phyloP scores from a whole-genome alignment of 1,140 invertebrate genomes.

The Neotoxoptera formosana region DNA sequence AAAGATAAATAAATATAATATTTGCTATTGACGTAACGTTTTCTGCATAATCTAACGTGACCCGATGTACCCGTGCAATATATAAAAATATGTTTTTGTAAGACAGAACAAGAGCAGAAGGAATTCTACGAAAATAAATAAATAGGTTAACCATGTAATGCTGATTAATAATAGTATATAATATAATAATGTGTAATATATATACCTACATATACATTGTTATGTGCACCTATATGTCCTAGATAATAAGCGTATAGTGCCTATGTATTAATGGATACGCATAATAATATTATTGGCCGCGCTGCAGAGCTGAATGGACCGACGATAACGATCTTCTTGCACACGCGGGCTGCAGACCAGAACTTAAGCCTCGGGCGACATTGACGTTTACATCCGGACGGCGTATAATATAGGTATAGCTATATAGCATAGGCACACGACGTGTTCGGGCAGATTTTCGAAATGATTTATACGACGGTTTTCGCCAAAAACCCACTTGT shows the following conservation, averaged over 20 bases:
- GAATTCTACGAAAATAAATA: slow-evolving; percentile 32
- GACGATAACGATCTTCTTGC: slow-evolving; percentile 16
- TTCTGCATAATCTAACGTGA: slow-evolving; percentile 25
- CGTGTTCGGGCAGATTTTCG: slow-evolving; percentile 27
- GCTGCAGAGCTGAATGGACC: not conserved
- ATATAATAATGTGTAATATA: no score
- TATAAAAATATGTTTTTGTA: not conserved
- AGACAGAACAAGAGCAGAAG: not conserved
- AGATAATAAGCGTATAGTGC: not conserved
- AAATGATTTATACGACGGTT: slow-evolving; percentile 33
- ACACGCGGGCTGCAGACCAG: not conserved
- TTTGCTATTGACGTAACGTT: slow-evolving; percentile 6
- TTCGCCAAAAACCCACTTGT: slow-evolving; percentile 21
- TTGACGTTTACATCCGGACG: slow-evolving; percentile 19
- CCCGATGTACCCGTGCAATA: not conserved
- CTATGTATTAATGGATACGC: not conserved
- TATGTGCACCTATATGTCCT: not conserved
- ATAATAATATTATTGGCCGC: not conserved
- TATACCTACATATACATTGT: not conserved
- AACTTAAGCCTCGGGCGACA: not conserved
- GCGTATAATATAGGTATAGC: not conserved
- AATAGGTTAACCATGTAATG: slow-evolving; percentile 19
- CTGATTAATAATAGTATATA: slow-evolving; percentile 30
- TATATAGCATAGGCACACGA: not conserved
- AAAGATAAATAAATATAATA: slow-evolving; percentile 2